phyloP scores from a whole-genome alignment of 1,140 invertebrate genomes.

The Leptoteleia sp. region DNA sequence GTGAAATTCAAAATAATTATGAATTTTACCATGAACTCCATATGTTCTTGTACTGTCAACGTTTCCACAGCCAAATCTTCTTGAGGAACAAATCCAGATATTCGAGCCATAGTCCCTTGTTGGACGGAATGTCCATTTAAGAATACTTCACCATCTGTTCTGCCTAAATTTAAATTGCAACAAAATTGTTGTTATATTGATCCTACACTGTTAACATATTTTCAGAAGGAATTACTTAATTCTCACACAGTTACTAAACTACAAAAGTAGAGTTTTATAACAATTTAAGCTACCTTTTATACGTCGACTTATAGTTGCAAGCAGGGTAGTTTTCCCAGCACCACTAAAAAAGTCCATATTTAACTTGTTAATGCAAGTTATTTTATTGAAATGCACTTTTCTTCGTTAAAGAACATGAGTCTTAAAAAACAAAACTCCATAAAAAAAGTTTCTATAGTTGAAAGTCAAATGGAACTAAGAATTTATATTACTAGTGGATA shows the following conservation, averaged over 20 bases:
- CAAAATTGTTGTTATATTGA: neutral
- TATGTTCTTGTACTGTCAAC: too few relatives aligned
- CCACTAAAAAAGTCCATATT: slow-evolving; percentile 81
- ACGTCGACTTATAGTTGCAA: slow-evolving; percentile 86
- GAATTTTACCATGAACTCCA: too few relatives aligned
- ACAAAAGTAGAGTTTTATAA: neutral
- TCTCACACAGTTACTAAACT: too few relatives aligned
- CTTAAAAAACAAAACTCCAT: neutral
- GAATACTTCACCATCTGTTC: slow-evolving; percentile 84
- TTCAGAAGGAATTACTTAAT: too few relatives aligned
- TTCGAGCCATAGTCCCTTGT: slow-evolving; percentile 83
- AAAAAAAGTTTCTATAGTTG: too few relatives aligned
- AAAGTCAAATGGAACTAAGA: too few relatives aligned
- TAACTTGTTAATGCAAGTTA: neutral
- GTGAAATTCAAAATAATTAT: too few relatives aligned
- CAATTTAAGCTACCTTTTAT: slow-evolving; percentile 79
- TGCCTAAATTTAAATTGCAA: slow-evolving; percentile 68
- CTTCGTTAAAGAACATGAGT: neutral
- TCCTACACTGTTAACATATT: too few relatives aligned
- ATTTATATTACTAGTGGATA: too few relatives aligned
- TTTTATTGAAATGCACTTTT: too few relatives aligned
- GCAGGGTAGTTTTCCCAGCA: slow-evolving; percentile 86
- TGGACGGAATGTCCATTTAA: slow-evolving; percentile 85
- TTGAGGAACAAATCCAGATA: too few relatives aligned
- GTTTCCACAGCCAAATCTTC: too few relatives aligned